Percentiles rank a stretch among this genome's conserved stretches.
Conservation (phyloP, 2,888 invertebrate species). For the Drosophila neutralis region DNA sequence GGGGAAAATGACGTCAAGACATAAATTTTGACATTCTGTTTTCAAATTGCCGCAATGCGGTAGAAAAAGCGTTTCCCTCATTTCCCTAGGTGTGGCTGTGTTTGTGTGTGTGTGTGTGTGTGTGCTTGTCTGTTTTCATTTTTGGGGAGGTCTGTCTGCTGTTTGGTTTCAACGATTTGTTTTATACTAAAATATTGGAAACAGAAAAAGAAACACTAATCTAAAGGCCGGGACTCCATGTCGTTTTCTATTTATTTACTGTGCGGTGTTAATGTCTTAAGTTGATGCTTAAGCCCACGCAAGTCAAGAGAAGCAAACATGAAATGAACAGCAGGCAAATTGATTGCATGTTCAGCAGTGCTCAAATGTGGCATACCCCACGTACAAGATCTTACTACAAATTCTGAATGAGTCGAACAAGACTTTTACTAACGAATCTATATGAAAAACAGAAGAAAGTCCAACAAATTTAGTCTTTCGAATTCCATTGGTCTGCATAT, state of each 20-base stretch:
- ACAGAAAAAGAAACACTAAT: constrained; percentile 58
- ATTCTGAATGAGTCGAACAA: neutral
- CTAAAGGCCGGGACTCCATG: constrained; percentile 56
- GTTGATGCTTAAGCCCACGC: constrained; percentile 68
- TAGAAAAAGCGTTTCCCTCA: constrained; percentile 20
- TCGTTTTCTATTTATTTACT: constrained; percentile 54
- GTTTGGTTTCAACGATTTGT: constrained; percentile 2
- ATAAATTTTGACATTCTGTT: constrained; percentile 75
- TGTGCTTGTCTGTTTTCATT: neutral
- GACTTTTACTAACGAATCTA: neutral
- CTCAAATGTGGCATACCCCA: constrained; percentile 29
- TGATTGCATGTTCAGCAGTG: neutral
- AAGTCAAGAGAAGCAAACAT: constrained; percentile 51
- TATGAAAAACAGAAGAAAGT: neutral
- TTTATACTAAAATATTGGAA: constrained; percentile 63
- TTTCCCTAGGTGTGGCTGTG: constrained; percentile 13
- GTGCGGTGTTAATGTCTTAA: constrained; percentile 53
- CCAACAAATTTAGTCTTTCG: neutral
- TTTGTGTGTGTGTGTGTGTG: neutral
- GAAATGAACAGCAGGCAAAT: constrained; percentile 29
- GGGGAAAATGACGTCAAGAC: constrained; percentile 72
- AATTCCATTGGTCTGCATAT: neutral
- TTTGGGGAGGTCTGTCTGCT: constrained; percentile 40
- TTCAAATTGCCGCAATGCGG: constrained; percentile 60
- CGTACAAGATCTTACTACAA: neutral